Conservation (phyloP, 2,888 invertebrate species). For the Leucozona laternaria region DNA sequence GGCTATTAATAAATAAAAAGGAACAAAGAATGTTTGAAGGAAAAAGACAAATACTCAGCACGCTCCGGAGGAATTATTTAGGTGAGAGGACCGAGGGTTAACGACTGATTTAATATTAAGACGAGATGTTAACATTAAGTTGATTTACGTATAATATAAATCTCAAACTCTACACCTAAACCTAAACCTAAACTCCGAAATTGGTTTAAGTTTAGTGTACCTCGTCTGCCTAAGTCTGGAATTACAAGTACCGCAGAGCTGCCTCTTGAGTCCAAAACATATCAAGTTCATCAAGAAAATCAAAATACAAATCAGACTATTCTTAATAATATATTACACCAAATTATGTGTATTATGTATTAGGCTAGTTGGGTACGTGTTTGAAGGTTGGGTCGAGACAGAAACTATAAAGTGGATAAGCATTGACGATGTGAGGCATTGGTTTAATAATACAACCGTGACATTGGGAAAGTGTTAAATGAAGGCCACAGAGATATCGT, state of each 20-base stretch:
- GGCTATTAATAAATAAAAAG: slow-evolving; percentile 30
- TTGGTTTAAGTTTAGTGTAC: not conserved
- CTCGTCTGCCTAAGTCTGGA: not conserved
- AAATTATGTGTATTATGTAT: too few relatives aligned
- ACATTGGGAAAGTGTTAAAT: too few relatives aligned
- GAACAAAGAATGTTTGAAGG: slow-evolving; percentile 11
- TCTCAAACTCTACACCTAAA: not conserved
- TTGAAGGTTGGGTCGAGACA: too few relatives aligned
- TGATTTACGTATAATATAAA: slow-evolving; percentile 4
- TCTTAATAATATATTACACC: too few relatives aligned
- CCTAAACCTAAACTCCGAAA: not conserved
- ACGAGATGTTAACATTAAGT: slow-evolving; percentile 18
- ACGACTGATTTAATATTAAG: slow-evolving; percentile 11
- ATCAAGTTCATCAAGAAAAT: too few relatives aligned
- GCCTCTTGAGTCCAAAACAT: not conserved
- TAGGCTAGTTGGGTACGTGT: too few relatives aligned
- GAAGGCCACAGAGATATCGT: too few relatives aligned
- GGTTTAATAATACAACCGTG: too few relatives aligned
- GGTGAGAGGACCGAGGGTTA: not conserved
- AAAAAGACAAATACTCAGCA: slow-evolving; percentile 7
- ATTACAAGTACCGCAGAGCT: not conserved
- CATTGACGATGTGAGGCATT: too few relatives aligned
- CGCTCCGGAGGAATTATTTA: not conserved
- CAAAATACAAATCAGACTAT: too few relatives aligned
- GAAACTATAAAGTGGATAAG: too few relatives aligned